Conservation (phyloP, 2,113 vertebrate species). For the Ciconia maguari region DNA sequence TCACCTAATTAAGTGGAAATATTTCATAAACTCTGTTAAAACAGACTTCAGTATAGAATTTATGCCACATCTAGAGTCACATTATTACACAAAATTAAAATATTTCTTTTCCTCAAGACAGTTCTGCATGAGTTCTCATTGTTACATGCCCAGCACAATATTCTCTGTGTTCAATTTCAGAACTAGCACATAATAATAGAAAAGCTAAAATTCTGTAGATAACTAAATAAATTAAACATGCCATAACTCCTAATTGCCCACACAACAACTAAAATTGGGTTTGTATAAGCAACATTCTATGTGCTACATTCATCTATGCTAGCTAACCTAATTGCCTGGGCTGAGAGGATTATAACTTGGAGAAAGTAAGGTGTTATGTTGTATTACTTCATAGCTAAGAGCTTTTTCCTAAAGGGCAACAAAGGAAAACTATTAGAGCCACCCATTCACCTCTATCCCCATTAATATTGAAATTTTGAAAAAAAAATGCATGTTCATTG, state of each 20-base stretch:
- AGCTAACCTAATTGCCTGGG: conserved; percentile 1
- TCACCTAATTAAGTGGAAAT: conserved; percentile 14
- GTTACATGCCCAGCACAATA: background rate
- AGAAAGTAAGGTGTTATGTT: background rate
- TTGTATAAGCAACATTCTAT: background rate
- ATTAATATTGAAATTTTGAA: conserved; percentile 28
- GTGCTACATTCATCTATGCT: background rate
- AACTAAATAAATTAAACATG: conserved; percentile 49
- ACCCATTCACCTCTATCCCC: background rate
- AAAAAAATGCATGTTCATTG: background rate
- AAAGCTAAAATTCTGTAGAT: conserved; percentile 40
- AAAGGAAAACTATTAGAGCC: background rate
- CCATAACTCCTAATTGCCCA: conserved; percentile 8
- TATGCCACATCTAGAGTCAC: background rate
- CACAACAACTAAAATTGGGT: background rate
- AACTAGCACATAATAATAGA: background rate
- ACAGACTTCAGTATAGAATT: background rate
- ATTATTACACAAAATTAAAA: background rate
- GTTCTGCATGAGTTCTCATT: conserved; percentile 44
- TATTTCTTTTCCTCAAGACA: conserved; percentile 6
- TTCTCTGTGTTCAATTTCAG: conserved; percentile 32
- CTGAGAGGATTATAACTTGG: conserved; percentile 15
- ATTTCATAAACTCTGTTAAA: conserved; percentile 27
- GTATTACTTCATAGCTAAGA: background rate
- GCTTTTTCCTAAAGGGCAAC: background rate